Evolutionary conservation across 2,888 invertebrate genomes (phyloP).

Genomic region (Andrena bucephala): DNA sequence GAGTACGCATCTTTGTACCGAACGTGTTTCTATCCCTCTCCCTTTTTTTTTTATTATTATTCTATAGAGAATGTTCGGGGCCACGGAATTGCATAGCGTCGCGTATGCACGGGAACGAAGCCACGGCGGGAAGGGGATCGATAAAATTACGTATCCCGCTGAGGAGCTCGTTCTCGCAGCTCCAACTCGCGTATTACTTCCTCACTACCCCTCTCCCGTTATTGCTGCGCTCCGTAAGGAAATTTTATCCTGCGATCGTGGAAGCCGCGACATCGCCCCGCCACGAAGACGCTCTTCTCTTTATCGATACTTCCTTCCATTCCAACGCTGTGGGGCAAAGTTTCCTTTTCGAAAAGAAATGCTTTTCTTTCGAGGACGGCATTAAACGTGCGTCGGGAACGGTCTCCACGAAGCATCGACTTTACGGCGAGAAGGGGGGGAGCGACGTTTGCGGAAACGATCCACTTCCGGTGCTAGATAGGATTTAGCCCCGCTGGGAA

Average conservation of each 20-base stretch:
- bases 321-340: not conserved
- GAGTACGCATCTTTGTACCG: conserved; percentile 25
- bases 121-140: conserved; percentile 49
- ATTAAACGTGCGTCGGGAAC: not conserved
- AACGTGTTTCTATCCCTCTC: not conserved
- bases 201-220: not conserved
- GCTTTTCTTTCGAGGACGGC: not conserved
- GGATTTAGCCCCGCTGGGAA: conserved; percentile 28
- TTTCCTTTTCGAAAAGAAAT: not conserved
- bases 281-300: not conserved
- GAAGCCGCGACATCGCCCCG: not conserved
- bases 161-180: conserved; percentile 23
- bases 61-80: not conserved
- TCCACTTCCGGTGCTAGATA: conserved; percentile 23
- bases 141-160: conserved; percentile 59
- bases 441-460: conserved; percentile 25
- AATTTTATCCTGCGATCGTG: conserved; percentile 18
- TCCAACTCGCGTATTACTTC: conserved; percentile 16
- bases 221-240: conserved; percentile 9
- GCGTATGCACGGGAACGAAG: conserved; percentile 46
- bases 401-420: not conserved
- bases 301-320: not conserved
- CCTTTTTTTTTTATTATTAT: not conserved
- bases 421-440: not conserved
- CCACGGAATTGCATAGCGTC: conserved; percentile 26